Evolutionary conservation across 1,140 invertebrate genomes (phyloP).

Genomic region (Phymastichus coffea): DNA sequence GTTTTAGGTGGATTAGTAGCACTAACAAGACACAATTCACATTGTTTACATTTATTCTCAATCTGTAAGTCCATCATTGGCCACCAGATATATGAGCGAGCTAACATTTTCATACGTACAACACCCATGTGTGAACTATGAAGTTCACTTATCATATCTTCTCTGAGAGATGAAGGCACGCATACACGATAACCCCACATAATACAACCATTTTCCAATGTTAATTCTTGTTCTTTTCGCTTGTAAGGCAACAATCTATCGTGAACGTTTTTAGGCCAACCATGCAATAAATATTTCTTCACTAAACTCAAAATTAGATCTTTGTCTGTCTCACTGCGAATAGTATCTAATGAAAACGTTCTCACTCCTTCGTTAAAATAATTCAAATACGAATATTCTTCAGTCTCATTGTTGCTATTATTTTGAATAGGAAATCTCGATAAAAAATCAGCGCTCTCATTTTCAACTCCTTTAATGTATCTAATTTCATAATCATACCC

Average conservation of each 20-base stretch:
- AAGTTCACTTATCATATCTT: slow-evolving; percentile 33
- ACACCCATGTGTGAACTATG: slow-evolving; percentile 37
- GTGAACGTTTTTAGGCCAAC: neutral
- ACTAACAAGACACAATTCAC: neutral
- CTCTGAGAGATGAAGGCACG: slow-evolving; percentile 28
- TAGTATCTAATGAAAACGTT: neutral
- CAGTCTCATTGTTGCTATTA: neutral
- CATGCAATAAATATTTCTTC: neutral
- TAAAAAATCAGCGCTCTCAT: neutral
- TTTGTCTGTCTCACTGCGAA: neutral
- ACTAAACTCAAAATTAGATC: neutral
- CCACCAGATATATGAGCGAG: too few relatives aligned
- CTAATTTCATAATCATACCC: slow-evolving; percentile 5
- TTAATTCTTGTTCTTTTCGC: slow-evolving; percentile 1
- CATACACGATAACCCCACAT: slow-evolving; percentile 39
- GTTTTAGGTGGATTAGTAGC: neutral
- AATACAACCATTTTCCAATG: slow-evolving; percentile 31
- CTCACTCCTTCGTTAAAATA: neutral
- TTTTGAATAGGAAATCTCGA: neutral
- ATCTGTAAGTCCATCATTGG: neutral
- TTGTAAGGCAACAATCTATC: neutral
- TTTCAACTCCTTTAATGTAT: neutral
- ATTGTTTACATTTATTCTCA: neutral
- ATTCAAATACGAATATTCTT: neutral
- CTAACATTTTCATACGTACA: slow-evolving; percentile 39